Evolutionary conservation across 2,113 vertebrate genomes (phyloP), one percentile per base, ranked within the genome.

Genomic region (Hippolais icterina): DNA sequence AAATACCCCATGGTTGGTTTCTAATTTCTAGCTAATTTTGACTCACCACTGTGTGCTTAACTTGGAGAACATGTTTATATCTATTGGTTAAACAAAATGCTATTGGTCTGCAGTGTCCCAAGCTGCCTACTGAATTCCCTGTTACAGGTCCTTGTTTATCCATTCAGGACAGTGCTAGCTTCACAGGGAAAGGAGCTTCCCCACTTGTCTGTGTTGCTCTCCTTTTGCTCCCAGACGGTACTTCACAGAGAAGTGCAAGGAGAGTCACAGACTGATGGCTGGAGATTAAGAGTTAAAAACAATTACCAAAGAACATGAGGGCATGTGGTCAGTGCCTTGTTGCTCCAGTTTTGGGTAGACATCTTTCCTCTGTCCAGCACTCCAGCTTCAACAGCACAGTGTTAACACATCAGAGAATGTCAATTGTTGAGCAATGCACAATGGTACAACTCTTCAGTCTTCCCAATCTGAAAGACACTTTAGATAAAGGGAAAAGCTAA

Each of bases 21-120:
- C 68, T 76, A 86, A 83, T 93, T 94, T 86, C 82, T 88, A 71
- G 50, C 44, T 93, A 56, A 91, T 80, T 94, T 90, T 83, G 25
- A n/a, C 42, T 83, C 78, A 85, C 53, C 33, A 28, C 22, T 24
- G 33, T 63, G 39, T 66, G 42, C 37, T 93, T 80, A 91, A 76
- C 24, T 83, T 83, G 41, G 94, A 80, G 29, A 65, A 6, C 20
- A 15, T 20, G 7, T 72, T 88, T 82, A 54, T 50, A 65, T 69
- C 54, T 69, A 19, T 28, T 71, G 9, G 10, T 71, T 91, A 44
- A 87, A 68, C 37, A 82, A 80, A 90, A 69, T 42, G 15, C 22
- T 59, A 3, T 39, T 4, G 6, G 53, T 12, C 14, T 28, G 37
- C 41, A 54, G 23, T 14, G 37, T 49, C 53, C 31, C 76, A 65